These are phyloP conservation scores for Oegoconia quadripuncta DNA, from an alignment of 2,888 invertebrate species.

Conservation along the genomic window DNA sequence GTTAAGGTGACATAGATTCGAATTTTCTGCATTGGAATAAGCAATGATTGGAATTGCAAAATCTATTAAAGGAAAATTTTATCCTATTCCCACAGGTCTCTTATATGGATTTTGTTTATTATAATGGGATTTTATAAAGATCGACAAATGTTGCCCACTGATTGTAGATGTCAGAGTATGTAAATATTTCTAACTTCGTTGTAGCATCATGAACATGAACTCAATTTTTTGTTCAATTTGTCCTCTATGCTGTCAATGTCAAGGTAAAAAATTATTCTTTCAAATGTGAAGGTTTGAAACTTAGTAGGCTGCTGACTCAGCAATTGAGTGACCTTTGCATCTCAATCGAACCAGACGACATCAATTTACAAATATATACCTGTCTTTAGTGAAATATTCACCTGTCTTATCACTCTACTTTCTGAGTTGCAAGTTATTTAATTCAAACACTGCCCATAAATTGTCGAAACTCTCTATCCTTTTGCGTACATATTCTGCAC, in stretches of 20 bases:
- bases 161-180: constrained; percentile 10
- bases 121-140: constrained; percentile 15
- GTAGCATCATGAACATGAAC: constrained; percentile 6
- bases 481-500: background rate
- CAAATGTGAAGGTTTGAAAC: constrained; percentile 12
- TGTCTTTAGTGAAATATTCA: background rate
- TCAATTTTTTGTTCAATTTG: constrained; percentile 8
- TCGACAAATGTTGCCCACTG: constrained; percentile 15
- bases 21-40: too few species aligned
- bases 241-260: constrained; percentile 1
- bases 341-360: background rate
- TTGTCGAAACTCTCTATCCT: constrained; percentile 2
- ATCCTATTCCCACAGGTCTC: too few species aligned
- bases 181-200: constrained; percentile 6
- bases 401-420: too few species aligned
- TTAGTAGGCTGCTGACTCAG: constrained; percentile 8
- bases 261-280: constrained; percentile 1
- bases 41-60: too few species aligned
- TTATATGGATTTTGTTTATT: too few species aligned
- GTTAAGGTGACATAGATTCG: too few species aligned
- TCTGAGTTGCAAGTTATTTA: too few species aligned
- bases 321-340: background rate
- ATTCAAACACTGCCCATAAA: constrained; percentile 6
- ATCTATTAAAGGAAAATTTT: too few species aligned
- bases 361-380: too few species aligned